Evolutionary conservation across 2,888 invertebrate genomes (phyloP).

Genomic region (Calameuta pallipes): DNA sequence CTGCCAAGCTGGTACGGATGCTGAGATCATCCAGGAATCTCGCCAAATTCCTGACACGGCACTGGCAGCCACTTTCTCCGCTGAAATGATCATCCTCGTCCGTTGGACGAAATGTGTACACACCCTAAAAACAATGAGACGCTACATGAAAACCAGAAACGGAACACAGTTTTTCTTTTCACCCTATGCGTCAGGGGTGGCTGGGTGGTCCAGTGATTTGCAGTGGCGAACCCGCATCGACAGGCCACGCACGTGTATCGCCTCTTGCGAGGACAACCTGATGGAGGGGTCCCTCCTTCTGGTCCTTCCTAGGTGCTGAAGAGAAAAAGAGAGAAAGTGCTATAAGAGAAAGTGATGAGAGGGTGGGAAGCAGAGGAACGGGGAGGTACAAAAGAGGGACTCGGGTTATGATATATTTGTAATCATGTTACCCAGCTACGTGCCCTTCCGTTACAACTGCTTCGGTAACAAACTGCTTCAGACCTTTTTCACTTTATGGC

Average conservation of each 20-base stretch:
- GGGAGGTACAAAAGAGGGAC: constrained; percentile 29
- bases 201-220: constrained; percentile 53
- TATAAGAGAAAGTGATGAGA: constrained; percentile 11
- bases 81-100: background rate
- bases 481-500: constrained; percentile 31
- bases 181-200: background rate
- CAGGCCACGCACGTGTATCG: constrained; percentile 62
- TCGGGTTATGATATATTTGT: constrained; percentile 63
- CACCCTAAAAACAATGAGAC: background rate
- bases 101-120: background rate
- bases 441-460: constrained; percentile 64
- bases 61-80: background rate
- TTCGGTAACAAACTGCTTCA: constrained; percentile 56
- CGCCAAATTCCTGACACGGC: background rate
- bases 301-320: constrained; percentile 26
- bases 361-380: constrained; percentile 25
- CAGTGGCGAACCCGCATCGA: constrained; percentile 59
- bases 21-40: background rate
- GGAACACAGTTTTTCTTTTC: background rate
- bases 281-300: constrained; percentile 27
- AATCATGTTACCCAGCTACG: constrained; percentile 60
- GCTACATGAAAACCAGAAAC: background rate
- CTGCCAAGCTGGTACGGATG: background rate
- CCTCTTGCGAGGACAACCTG: constrained; percentile 31
- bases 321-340: background rate